These are phyloP conservation scores for Sisor rabdophorus DNA, from an alignment of 2,113 vertebrate species.

Conservation along the genomic window DNA sequence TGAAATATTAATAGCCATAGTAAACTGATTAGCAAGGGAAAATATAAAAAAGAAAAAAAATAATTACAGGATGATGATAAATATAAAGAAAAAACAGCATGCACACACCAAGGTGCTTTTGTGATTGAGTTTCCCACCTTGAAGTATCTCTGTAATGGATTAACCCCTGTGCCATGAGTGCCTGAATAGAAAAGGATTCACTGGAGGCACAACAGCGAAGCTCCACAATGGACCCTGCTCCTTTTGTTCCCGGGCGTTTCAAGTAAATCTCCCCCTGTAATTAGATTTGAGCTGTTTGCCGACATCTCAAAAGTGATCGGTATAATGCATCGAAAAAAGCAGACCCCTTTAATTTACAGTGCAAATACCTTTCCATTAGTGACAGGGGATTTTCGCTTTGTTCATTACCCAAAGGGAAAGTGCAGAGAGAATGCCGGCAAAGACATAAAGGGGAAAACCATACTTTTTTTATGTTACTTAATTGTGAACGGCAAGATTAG, in stretches of 20 bases:
- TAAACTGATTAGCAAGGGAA: conserved; percentile 40
- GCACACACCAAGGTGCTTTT: conserved; percentile 38
- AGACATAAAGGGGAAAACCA: neutral
- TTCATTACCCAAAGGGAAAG: conserved; percentile 66
- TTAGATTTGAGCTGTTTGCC: conserved; percentile 73
- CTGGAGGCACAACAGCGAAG: conserved; percentile 58
- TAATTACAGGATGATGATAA: conserved; percentile 46
- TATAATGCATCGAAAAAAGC: conserved; percentile 61
- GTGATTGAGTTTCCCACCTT: conserved; percentile 53
- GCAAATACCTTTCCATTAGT: conserved; percentile 76
- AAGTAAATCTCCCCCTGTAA: conserved; percentile 71
- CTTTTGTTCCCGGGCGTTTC: conserved; percentile 63
- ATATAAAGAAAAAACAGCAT: neutral
- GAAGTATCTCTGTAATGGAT: conserved; percentile 62
- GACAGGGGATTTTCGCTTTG: conserved; percentile 64
- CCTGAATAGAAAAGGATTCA: conserved; percentile 63
- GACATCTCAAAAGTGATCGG: conserved; percentile 65
- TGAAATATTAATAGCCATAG: conserved; percentile 40
- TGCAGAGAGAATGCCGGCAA: conserved; percentile 54
- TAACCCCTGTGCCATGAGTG: conserved; percentile 63
- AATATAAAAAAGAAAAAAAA: conserved; percentile 42
- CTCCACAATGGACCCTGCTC: conserved; percentile 58
- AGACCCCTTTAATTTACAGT: conserved; percentile 72
- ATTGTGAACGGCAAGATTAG: conserved; percentile 90
- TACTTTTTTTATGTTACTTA: conserved; percentile 76